These are phyloP conservation scores for Dryobotodes eremita DNA, from an alignment of 2,888 invertebrate genomes.

Conservation along the genomic window DNA sequence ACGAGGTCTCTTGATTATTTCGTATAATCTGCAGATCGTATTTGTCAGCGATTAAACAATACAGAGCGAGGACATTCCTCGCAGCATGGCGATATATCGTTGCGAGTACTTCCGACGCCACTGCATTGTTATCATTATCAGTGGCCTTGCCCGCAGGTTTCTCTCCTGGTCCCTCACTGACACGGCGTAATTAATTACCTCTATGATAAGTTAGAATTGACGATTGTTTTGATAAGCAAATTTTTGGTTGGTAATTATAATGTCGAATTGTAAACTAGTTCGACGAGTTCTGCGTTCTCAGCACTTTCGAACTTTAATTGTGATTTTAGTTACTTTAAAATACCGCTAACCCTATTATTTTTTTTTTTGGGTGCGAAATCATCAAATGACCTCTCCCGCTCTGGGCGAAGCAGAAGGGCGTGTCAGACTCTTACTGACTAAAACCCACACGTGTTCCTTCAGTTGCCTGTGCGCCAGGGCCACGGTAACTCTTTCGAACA, in stretches of 20 bases:
- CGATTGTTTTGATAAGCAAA: neutral
- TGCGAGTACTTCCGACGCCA: slow-evolving; percentile 9
- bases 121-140: slow-evolving; percentile 18
- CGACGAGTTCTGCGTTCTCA: neutral
- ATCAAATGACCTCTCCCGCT: no score
- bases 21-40: neutral
- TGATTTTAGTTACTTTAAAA: neutral
- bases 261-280: slow-evolving; percentile 29
- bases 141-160: slow-evolving; percentile 54
- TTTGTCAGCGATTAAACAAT: slow-evolving; percentile 9
- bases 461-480: no score
- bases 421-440: no score
- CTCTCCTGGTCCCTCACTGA: slow-evolving; percentile 20
- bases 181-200: slow-evolving; percentile 33
- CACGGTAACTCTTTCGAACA: no score
- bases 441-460: no score
- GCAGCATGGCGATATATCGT: neutral
- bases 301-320: neutral
- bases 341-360: no score
- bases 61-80: slow-evolving; percentile 15
- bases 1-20: neutral
- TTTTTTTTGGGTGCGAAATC: no score
- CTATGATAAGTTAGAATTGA: slow-evolving; percentile 6
- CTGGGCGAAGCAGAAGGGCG: no score
- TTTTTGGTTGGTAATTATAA: neutral